Conservation (phyloP, 2,888 invertebrate species). For the Amblyteles armatorius region DNA sequence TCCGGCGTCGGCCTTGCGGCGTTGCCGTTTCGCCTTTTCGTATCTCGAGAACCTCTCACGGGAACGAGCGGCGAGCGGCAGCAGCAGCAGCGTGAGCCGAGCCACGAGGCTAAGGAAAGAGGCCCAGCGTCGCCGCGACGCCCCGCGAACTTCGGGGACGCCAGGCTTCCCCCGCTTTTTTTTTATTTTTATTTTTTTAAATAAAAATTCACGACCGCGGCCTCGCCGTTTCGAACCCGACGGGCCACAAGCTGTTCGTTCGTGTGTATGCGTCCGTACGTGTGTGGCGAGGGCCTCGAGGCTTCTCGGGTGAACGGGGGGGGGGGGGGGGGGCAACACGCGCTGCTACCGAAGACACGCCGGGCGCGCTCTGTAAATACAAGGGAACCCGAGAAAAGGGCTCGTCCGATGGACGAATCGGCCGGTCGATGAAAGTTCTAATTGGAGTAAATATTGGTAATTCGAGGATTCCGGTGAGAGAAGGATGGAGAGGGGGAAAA, state of each 20-base stretch:
- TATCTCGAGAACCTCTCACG: constrained; percentile 48
- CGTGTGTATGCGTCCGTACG: too few species aligned
- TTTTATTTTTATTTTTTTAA: constrained; percentile 68
- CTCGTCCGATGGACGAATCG: constrained; percentile 37
- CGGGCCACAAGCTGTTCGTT: constrained; percentile 1
- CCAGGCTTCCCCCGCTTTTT: constrained; percentile 66
- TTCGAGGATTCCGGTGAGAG: constrained; percentile 28
- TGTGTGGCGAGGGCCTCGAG: constrained; percentile 25
- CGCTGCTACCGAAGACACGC: constrained; percentile 33
- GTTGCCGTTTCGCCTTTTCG: constrained; percentile 77
- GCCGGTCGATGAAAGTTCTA: constrained; percentile 45
- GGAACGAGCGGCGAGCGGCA: constrained; percentile 2
- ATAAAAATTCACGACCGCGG: constrained; percentile 77
- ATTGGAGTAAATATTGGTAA: constrained; percentile 54
- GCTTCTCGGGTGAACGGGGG: neutral
- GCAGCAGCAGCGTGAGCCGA: constrained; percentile 43
- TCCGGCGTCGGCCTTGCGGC: constrained; percentile 74
- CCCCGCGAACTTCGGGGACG: constrained; percentile 66
- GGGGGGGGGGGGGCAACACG: constrained; percentile 31
- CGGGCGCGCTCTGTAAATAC: constrained; percentile 37
- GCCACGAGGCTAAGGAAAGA: constrained; percentile 57
- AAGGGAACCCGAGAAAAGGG: constrained; percentile 22
- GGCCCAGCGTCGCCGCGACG: constrained; percentile 63
- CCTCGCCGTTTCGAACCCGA: constrained; percentile 60
- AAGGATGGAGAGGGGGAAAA: neutral